Base-by-base conservation (phyloP, 2,113 vertebrate genomes). In the Xiphorhynchus elegans region DNA sequence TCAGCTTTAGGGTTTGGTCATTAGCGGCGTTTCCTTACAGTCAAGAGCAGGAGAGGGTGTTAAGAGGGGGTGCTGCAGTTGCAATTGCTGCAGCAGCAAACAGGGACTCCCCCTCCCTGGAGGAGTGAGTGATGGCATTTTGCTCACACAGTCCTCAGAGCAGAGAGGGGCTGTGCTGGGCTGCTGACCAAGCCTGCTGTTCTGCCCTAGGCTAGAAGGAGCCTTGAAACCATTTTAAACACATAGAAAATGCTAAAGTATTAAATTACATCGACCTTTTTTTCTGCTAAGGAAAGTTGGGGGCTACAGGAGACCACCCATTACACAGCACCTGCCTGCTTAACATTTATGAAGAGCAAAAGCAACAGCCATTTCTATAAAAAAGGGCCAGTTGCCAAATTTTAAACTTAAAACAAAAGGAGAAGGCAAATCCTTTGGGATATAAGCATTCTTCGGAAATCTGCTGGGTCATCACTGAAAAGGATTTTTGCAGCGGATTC, bases 351-450 rank as follows among this genome's bases (percentile, higher is more conserved):
- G 33, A 80, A 49, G 50, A 77, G 35, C 56, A 84, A 84, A 91
- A 72, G 17, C 23, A 83, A 66, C 59, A 92, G 55, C 26, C 8
- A 6, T n/a, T 87, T 69, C 42, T 39, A 50, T 56, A 20, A 90
- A 92, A 82, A 72, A 40, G 29, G 42, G 35, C 16, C 64, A 47
- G 42, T 33, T 88, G 67, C 86, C 86, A 86, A 75, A 74, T 53
- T 42, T 49, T 55, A 83, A 80, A 69, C 1, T 1, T 59, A 23
- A 28, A 85, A 81, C 35, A 50, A 60, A 26, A 69, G 76, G 16
- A 49, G 50, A 91, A 93, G 26, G 26, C 56, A 93, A 91, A 67
- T 94, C 92, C 92, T 91, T 70, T 46, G 90, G 89, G 80, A 90
- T n/a, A 24, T 8, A 49, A 83, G 88, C 31, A 73, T 40, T 55